These are phyloP conservation scores for Salmo trutta DNA, from an alignment of 2,797 vertebrate species.

Conservation along the genomic window DNA sequence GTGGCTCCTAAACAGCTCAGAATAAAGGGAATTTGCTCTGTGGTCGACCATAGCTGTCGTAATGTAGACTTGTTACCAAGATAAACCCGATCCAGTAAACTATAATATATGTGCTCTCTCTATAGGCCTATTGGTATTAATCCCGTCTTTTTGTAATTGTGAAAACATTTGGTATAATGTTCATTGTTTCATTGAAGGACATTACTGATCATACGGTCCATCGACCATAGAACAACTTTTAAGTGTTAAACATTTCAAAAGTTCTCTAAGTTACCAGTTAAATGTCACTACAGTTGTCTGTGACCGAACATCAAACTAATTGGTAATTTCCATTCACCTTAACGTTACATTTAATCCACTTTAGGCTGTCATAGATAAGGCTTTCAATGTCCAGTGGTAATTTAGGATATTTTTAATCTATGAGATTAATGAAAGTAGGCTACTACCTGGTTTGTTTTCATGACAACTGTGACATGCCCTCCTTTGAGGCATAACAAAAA, in stretches of 20 bases:
- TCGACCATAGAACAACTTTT: neutral
- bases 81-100: too few relatives aligned
- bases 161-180: neutral
- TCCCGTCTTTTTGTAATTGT: neutral
- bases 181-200: neutral
- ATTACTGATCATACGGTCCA: neutral
- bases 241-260: neutral
- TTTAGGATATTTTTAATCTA: neutral
- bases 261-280: neutral
- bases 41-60: neutral
- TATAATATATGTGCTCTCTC: too few relatives aligned
- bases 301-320: too few relatives aligned
- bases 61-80: neutral
- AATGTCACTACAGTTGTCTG: neutral
- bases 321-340: neutral
- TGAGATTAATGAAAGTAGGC: neutral
- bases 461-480: neutral
- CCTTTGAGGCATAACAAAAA: neutral
- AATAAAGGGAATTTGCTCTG: neutral
- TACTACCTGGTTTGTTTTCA: neutral
- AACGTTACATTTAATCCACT: neutral
- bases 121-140: neutral
- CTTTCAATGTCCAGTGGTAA: neutral
- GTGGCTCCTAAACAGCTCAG: neutral
- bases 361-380: neutral